phyloP scores from a whole-genome alignment of 1,140 invertebrate species.

The Achroia grisella region DNA sequence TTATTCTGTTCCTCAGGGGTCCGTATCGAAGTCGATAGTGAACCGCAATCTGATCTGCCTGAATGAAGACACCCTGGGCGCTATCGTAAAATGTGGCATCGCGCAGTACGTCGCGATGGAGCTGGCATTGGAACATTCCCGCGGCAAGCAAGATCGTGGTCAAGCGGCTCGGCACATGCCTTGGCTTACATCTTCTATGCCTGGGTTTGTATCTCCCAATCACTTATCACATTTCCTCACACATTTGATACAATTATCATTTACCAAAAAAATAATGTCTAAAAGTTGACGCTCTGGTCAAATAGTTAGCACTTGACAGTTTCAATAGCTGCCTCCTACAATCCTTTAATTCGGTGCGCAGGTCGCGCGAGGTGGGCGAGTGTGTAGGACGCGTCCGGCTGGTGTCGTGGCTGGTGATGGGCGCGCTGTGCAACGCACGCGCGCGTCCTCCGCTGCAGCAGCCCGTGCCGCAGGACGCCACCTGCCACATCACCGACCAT shows the following conservation, averaged over 20 bases:
- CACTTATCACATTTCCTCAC: too few relatives aligned
- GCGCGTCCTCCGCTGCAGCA: constrained; percentile 75
- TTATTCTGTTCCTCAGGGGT: constrained; percentile 52
- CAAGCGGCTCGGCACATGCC: constrained; percentile 75
- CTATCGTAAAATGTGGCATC: constrained; percentile 94
- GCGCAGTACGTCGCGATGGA: constrained; percentile 96
- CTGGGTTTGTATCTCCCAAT: constrained; percentile 65
- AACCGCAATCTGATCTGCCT: constrained; percentile 79
- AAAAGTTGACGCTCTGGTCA: too few relatives aligned
- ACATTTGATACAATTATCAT: too few relatives aligned
- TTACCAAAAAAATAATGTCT: too few relatives aligned
- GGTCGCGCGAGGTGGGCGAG: constrained; percentile 95
- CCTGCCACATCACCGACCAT: constrained; percentile 96
- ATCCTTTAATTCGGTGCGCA: constrained; percentile 38
- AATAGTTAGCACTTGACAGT: too few relatives aligned
- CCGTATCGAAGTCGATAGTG: constrained; percentile 58
- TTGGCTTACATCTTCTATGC: constrained; percentile 92
- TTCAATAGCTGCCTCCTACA: not conserved
- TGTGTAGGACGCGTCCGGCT: constrained; percentile 95
- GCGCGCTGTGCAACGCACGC: constrained; percentile 79
- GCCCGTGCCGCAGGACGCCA: constrained; percentile 96
- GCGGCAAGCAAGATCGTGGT: constrained; percentile 84
- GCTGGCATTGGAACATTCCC: constrained; percentile 88
- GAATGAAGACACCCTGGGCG: constrained; percentile 96
- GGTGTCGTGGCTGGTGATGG: constrained; percentile 96